These are phyloP conservation scores for Lasioglossum marginatum DNA, from an alignment of 2,888 invertebrate genomes.

Conservation along the genomic window DNA sequence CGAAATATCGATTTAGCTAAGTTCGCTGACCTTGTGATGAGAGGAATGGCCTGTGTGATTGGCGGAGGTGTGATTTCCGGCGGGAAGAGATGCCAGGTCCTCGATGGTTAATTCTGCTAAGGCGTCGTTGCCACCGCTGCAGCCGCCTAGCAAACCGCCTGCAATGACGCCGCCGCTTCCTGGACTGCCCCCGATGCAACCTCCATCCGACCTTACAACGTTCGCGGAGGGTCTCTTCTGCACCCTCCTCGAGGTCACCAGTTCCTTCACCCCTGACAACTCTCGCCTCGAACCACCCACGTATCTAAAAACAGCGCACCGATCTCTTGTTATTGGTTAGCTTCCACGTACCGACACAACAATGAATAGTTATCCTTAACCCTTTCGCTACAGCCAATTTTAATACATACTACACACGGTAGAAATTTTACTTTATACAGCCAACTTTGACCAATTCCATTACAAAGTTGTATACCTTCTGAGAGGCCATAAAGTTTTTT, in stretches of 20 bases:
- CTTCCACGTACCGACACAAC: neutral
- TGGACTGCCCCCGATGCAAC: conserved; percentile 70
- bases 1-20: conserved; percentile 62
- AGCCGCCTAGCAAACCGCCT: conserved; percentile 78
- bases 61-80: conserved; percentile 80
- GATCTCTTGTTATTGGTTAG: conserved; percentile 36
- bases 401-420: neutral
- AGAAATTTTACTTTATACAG: too few relatives aligned
- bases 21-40: conserved; percentile 81
- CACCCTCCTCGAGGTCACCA: conserved; percentile 79
- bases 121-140: conserved; percentile 82
- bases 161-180: conserved; percentile 64
- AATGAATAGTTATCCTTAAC: neutral
- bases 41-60: conserved; percentile 82
- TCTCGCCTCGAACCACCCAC: conserved; percentile 80
- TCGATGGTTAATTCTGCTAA: conserved; percentile 82
- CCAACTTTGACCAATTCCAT: too few relatives aligned
- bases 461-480: too few relatives aligned
- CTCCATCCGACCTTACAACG: conserved; percentile 78
- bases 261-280: conserved; percentile 80
- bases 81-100: conserved; percentile 83
- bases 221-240: conserved; percentile 78
- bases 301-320: conserved; percentile 70
- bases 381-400: neutral
- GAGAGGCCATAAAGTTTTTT: too few relatives aligned